Conservation (phyloP, 2,888 invertebrate genomes). For the Ophion obscuratus region DNA sequence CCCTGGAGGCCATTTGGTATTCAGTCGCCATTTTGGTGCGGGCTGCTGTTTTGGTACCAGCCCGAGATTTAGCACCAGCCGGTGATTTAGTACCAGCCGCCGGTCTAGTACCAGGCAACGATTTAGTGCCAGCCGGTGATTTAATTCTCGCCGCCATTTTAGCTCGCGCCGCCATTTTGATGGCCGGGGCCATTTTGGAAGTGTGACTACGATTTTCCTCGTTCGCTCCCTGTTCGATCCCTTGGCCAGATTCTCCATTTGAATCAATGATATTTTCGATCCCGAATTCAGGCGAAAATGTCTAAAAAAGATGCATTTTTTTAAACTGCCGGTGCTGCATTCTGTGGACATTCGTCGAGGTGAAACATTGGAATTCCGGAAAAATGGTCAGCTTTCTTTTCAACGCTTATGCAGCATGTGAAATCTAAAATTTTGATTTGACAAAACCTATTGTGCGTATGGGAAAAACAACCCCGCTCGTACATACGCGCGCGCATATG, state of each 20-base stretch:
- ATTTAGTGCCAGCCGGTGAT: neutral
- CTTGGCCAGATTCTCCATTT: neutral
- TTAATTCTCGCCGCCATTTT: conserved; percentile 13
- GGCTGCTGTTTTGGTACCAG: neutral
- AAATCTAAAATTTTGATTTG: too few relatives aligned
- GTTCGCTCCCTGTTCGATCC: neutral
- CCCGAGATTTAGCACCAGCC: neutral
- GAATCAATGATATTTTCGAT: conserved; percentile 1
- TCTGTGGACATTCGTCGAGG: too few relatives aligned
- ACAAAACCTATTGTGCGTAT: too few relatives aligned
- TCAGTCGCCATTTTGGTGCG: conserved; percentile 8
- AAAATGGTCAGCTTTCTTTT: too few relatives aligned
- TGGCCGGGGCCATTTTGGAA: neutral
- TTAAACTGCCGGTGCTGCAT: neutral
- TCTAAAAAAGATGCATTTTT: conserved; percentile 20
- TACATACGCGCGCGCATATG: too few relatives aligned
- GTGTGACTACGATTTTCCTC: neutral
- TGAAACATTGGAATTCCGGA: too few relatives aligned
- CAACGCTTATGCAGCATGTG: too few relatives aligned
- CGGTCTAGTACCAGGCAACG: conserved; percentile 11
- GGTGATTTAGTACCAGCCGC: neutral
- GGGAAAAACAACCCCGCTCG: too few relatives aligned
- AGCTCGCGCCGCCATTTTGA: neutral
- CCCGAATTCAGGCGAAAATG: conserved; percentile 32
- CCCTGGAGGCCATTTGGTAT: neutral